Evolutionary conservation across 2,113 vertebrate genomes (phyloP).

Genomic region (Aphelocoma coerulescens): DNA sequence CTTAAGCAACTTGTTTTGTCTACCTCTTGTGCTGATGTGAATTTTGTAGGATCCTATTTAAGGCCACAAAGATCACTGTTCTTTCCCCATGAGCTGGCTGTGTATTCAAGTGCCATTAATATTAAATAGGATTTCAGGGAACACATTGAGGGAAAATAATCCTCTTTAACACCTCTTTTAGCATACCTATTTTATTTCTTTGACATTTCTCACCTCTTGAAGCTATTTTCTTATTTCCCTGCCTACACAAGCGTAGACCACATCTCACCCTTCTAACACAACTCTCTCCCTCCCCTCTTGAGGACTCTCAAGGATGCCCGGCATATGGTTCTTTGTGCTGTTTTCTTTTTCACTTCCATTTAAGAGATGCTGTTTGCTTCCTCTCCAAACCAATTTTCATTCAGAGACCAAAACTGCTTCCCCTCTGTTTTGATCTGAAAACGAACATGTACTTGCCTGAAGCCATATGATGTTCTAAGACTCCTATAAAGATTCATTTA

Average conservation of each 20-base stretch:
- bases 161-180: slow-evolving; percentile 70
- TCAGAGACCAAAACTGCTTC: not conserved
- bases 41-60: slow-evolving; percentile 54
- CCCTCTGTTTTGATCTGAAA: slow-evolving; percentile 9
- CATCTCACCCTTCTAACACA: not conserved
- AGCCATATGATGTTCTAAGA: not conserved
- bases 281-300: not conserved
- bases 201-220: slow-evolving; percentile 47
- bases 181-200: slow-evolving; percentile 59
- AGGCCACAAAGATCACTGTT: not conserved
- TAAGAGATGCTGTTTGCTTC: not conserved
- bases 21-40: slow-evolving; percentile 9
- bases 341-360: slow-evolving; percentile 41
- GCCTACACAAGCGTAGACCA: not conserved
- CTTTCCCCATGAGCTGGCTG: not conserved
- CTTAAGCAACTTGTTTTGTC: not conserved
- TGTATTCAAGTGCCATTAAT: slow-evolving; percentile 57
- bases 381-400: not conserved
- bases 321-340: not conserved
- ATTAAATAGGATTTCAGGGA: slow-evolving; percentile 63
- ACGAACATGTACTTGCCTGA: not conserved
- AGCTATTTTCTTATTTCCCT: slow-evolving; percentile 29
- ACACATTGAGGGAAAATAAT: slow-evolving; percentile 40
- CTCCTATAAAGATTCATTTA: not conserved
- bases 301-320: slow-evolving; percentile 33